phyloP scores from a whole-genome alignment of 1,140 invertebrate genomes.

The Homarus americanus region DNA sequence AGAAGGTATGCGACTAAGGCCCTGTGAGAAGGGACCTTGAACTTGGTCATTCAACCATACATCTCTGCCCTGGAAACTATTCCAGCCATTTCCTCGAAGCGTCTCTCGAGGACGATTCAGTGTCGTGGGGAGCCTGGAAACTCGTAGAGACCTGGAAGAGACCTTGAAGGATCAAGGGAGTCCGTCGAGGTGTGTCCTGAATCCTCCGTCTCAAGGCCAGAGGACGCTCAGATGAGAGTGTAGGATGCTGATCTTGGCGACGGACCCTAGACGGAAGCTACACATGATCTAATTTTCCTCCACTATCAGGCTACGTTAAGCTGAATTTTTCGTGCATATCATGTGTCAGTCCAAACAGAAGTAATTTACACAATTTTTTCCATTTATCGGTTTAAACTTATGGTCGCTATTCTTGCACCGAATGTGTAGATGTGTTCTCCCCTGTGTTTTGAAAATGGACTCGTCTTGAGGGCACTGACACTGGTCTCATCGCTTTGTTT shows the following conservation, averaged over 20 bases:
- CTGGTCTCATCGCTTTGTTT: not conserved
- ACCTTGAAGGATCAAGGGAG: constrained; percentile 16
- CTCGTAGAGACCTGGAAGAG: not conserved
- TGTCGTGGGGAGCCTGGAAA: not conserved
- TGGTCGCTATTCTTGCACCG: too few species aligned
- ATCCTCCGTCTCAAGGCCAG: not conserved
- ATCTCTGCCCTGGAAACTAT: not conserved
- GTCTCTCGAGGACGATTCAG: not conserved
- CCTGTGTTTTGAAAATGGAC: not conserved
- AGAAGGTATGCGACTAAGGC: too few species aligned
- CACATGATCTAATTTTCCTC: not conserved
- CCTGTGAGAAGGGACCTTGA: not conserved
- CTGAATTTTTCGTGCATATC: too few species aligned
- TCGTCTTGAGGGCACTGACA: not conserved
- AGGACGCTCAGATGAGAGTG: not conserved
- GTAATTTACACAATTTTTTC: too few species aligned
- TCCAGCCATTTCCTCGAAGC: not conserved
- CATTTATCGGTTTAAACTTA: too few species aligned
- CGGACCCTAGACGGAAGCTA: not conserved
- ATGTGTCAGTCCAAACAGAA: too few species aligned
- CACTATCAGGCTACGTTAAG: not conserved
- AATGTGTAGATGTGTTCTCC: not conserved
- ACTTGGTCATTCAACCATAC: not conserved
- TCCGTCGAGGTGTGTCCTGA: not conserved
- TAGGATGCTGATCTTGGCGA: not conserved